Evolutionary conservation across 2,888 invertebrate genomes (phyloP), one percentile per base, ranked within the genome.

Genomic region (Leptothorax acervorum): DNA sequence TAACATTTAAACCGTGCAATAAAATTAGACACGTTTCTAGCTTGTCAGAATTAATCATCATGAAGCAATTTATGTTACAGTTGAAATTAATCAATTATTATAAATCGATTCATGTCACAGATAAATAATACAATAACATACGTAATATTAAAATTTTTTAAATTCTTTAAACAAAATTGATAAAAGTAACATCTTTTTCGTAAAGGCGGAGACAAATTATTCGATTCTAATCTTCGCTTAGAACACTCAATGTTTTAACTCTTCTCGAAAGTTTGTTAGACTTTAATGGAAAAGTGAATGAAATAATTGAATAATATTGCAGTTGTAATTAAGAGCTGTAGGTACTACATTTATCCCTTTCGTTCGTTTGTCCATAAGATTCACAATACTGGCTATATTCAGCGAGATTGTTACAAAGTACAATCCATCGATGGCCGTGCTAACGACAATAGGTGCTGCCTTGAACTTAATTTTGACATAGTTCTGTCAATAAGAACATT

Each of bases 261-360:
- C 28, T 23, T 57, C 3, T 60, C 31, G 48, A 71, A 71, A 79
- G 71, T 71, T 79, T 71, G 31, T 9, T 11, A 23, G 28, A 71
- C 79, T 79, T 79, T 79, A 71, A 79, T 79, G 79, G 60, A 48
- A 71, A 79, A 60, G 12, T 71, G 60, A 79, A 48, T 60, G 15
- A 18, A 35, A 73, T 73, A 81, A 73, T 73, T 35, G 8, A 62
- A 18, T 60, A 71, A 28, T 62, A 39, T 62, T 39, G 23, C 15
- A 45, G 42, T 6, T 78, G 45, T 71, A 48, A 71, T 79, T 79
- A 79, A 57, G 23, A 71, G 28, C 39, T 15, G 28, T n/a, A n/a
- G n/a, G n/a, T 45, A 42, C 11, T 51, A 71, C 11, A 57, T 66
- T 66, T 55, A 18, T 45, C 45, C 8, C 45, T 60, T 73, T 28